These are phyloP conservation scores for Semaprochilodus insignis DNA, from an alignment of 2,797 vertebrate genomes.

Conservation along the genomic window DNA sequence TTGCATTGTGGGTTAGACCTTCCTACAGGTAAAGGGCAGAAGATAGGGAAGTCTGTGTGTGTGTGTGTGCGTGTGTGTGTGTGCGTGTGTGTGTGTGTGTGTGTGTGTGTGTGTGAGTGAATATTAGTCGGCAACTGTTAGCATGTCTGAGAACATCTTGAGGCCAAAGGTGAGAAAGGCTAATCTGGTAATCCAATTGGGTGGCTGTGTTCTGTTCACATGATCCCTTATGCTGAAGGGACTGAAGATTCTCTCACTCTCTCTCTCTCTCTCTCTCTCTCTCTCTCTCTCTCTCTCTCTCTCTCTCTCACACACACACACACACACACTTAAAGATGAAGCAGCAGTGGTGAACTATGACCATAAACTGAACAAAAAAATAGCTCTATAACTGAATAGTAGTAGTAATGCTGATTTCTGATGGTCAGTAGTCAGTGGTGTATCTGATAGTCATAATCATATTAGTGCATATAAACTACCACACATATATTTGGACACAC, in stretches of 20 bases:
- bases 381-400: no score
- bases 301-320: no score
- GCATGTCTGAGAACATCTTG: constrained; percentile 69
- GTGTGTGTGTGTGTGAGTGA: constrained; percentile 5
- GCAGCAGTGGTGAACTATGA: no score
- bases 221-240: constrained; percentile 71
- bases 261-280: constrained; percentile 55
- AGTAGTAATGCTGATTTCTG: no score
- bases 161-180: constrained; percentile 78
- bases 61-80: background rate
- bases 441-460: no score
- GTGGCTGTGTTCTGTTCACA: constrained; percentile 72
- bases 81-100: background rate
- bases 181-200: constrained; percentile 85
- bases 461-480: no score
- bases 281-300: no score
- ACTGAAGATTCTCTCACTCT: constrained; percentile 36
- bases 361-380: no score
- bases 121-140: constrained; percentile 66
- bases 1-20: constrained; percentile 64
- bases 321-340: no score
- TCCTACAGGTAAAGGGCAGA: constrained; percentile 66
- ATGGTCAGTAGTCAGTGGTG: no score
- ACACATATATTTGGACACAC: no score
- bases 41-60: constrained; percentile 28